These are phyloP conservation scores for Phyllostomus hastatus DNA, from an alignment of 2,113 vertebrate species.

Conservation along the genomic window DNA sequence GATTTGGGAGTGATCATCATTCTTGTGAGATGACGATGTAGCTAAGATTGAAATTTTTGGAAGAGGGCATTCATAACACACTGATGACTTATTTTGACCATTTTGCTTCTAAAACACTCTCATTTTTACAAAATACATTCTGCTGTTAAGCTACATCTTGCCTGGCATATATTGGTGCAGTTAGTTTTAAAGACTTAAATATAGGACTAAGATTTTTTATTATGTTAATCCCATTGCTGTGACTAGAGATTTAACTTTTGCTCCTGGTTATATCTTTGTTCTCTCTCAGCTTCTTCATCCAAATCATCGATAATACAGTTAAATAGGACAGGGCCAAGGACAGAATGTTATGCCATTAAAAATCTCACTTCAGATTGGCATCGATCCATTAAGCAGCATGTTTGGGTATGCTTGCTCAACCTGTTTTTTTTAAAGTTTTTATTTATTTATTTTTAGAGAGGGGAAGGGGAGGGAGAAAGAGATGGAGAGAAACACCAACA, in stretches of 20 bases:
- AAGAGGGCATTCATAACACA: background rate
- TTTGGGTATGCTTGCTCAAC: background rate
- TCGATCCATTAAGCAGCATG: background rate
- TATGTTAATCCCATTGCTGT: conserved; percentile 12
- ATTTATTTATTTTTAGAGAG: too few species aligned
- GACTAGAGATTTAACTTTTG: conserved; percentile 19
- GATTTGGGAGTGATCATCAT: conserved; percentile 9
- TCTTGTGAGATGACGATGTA: background rate
- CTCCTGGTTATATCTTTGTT: conserved; percentile 1
- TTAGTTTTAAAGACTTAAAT: conserved; percentile 33
- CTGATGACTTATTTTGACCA: conserved; percentile 22
- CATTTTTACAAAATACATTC: background rate
- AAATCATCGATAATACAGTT: conserved; percentile 17
- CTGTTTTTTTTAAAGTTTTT: background rate
- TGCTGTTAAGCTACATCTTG: conserved; percentile 3
- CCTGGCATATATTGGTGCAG: background rate
- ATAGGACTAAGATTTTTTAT: background rate
- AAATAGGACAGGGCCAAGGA: background rate
- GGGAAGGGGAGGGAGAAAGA: too few species aligned
- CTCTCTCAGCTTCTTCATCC: conserved; percentile 7
- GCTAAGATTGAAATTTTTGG: background rate
- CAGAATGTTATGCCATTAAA: background rate
- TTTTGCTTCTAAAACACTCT: background rate
- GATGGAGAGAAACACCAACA: too few species aligned
- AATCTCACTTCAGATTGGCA: background rate